Evolutionary conservation across 2,113 vertebrate species (phyloP).

Genomic region (Leucoraja erinaceus): DNA sequence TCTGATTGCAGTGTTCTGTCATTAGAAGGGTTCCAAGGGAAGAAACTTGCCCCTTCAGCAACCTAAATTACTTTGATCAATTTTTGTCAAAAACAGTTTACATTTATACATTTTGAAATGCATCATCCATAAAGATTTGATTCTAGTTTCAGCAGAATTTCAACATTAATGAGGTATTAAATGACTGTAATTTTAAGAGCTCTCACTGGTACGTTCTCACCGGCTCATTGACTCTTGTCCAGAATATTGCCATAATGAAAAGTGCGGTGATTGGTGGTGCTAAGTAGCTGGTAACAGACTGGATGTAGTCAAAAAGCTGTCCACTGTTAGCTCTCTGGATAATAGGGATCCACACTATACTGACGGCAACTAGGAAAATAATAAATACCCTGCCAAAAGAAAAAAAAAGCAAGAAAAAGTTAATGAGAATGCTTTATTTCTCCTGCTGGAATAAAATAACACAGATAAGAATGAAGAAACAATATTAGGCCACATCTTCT

Average conservation of each 20-base stretch:
- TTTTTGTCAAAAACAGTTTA: not conserved
- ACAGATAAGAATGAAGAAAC: not conserved
- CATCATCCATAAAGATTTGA: not conserved
- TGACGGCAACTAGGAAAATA: constrained; percentile 71
- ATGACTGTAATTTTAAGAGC: not conserved
- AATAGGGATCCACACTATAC: constrained; percentile 88
- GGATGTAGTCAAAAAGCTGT: constrained; percentile 87
- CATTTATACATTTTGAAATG: not conserved
- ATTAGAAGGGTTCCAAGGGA: too few relatives aligned
- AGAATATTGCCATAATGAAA: constrained; percentile 87
- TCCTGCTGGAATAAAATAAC: not conserved
- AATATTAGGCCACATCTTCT: not conserved
- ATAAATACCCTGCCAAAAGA: constrained; percentile 69
- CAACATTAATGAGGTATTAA: not conserved
- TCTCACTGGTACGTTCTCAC: constrained; percentile 52
- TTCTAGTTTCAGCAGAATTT: not conserved
- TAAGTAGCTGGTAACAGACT: constrained; percentile 83
- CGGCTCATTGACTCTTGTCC: constrained; percentile 81
- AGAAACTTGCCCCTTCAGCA: not conserved
- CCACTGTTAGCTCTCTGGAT: constrained; percentile 86
- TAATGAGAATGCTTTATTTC: not conserved
- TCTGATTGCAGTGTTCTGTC: too few relatives aligned
- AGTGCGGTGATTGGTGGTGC: constrained; percentile 83
- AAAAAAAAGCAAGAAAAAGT: constrained; percentile 6
- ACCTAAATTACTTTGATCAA: not conserved